Evolutionary conservation across 2,888 invertebrate species (phyloP), one percentile per base, ranked within the genome.

Genomic region (Lobophora halterata): DNA sequence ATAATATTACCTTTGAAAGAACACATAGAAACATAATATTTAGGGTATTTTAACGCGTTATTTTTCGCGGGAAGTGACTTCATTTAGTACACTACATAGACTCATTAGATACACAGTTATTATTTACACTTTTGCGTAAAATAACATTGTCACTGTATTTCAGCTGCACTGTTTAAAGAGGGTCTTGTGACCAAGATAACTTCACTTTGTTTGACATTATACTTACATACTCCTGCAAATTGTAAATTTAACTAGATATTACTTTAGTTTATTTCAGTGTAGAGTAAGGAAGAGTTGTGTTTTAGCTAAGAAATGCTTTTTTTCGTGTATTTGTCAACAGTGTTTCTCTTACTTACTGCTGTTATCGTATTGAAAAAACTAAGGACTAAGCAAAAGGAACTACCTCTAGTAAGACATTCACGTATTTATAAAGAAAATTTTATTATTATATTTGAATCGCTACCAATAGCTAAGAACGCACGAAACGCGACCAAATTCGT

Each of bases 251-350:
- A 26, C 34, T 40, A 34, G 35, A 38, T 46, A 50, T 65, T 58
- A 70, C 62, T 70, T 31, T 19, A n/a, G n/a, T n/a, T n/a, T n/a
- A n/a, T n/a, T n/a, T n/a, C n/a, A n/a, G 14, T 42, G 34, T 39
- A 36, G 45, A 33, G 40, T 35, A 18, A 35, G 32, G 52, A 46
- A 46, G 50, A 57, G 69, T 65, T 46, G 46, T 47, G 23, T 31
- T 39, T 23, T 24, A 11, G 27, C 21, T 19, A 7, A 30, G 60
- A 38, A 52, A 83, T 81, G 78, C 50, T 75, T 21, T 61, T 71
- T 32, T 79, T 65, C 41, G 46, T 71, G 4, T 83, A 73, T 47
- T 51, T 78, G 8, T 71, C 71, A 9, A 73, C 79, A 0, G 62
- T 68, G 30, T 74, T 75, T 48, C 37, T 76, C 16, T 55, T 78